Conservation (phyloP, 1,140 invertebrate genomes). For the Ips nitidus region DNA sequence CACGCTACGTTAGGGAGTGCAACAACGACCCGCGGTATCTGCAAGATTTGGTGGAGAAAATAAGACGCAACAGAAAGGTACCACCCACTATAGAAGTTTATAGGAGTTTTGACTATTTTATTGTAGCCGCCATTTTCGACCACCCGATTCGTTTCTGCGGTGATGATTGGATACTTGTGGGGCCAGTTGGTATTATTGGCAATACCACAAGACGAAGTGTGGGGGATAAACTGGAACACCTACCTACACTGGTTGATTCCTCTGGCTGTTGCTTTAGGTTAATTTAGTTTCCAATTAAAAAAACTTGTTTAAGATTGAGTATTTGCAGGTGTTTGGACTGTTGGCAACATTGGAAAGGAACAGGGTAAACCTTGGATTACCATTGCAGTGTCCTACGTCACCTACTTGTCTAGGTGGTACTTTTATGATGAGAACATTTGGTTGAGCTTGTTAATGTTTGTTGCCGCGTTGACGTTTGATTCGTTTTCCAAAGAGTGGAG, state of each 20-base stretch:
- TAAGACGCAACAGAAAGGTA: slow-evolving; percentile 67
- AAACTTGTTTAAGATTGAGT: background rate
- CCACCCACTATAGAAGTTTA: background rate
- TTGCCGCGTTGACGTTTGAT: slow-evolving; percentile 68
- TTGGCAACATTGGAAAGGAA: slow-evolving; percentile 87
- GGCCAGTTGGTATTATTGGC: slow-evolving; percentile 73
- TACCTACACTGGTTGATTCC: slow-evolving; percentile 74
- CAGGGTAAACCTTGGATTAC: slow-evolving; percentile 58
- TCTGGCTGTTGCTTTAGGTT: slow-evolving; percentile 72
- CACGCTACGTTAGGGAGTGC: slow-evolving; percentile 82
- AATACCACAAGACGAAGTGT: slow-evolving; percentile 74
- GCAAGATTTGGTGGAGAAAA: slow-evolving; percentile 63
- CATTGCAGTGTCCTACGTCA: slow-evolving; percentile 67
- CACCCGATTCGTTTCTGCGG: slow-evolving; percentile 72
- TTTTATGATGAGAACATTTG: slow-evolving; percentile 70
- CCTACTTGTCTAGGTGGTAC: slow-evolving; percentile 65
- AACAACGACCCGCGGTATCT: slow-evolving; percentile 78
- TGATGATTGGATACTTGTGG: slow-evolving; percentile 79
- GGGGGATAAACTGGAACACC: slow-evolving; percentile 65
- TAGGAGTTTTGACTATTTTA: slow-evolving; percentile 9
- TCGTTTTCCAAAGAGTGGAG: slow-evolving; percentile 76
- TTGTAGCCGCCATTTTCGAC: slow-evolving; percentile 76
- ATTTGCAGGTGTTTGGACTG: slow-evolving; percentile 77
- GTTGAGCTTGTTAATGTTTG: slow-evolving; percentile 65
- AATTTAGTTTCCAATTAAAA: background rate